Conservation (phyloP, 2,888 invertebrate species). For the Papilio gigon region DNA sequence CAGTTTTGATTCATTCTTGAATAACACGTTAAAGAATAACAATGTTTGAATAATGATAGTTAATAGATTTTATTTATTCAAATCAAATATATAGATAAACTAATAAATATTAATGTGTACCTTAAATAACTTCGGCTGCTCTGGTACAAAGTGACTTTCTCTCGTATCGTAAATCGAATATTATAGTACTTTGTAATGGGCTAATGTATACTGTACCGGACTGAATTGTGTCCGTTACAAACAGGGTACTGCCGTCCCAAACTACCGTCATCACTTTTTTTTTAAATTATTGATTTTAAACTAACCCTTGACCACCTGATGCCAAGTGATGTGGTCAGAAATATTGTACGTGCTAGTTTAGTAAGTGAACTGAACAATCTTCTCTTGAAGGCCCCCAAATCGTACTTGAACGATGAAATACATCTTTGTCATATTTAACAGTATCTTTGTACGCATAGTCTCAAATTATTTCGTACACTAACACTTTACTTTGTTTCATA, state of each 20-base stretch:
- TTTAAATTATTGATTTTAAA: no score
- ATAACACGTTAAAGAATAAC: background rate
- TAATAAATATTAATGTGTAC: conserved; percentile 11
- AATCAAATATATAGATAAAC: background rate
- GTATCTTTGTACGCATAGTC: background rate
- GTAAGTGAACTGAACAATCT: no score
- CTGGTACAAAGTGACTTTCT: conserved; percentile 37
- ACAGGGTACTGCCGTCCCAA: no score
- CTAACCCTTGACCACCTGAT: no score
- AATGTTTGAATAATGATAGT: background rate
- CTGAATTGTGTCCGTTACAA: no score
- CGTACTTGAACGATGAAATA: conserved; percentile 26
- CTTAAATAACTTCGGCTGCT: background rate
- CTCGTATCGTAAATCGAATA: conserved; percentile 35
- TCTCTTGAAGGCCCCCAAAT: no score
- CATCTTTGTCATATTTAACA: conserved; percentile 32
- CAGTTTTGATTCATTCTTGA: background rate
- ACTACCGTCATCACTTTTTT: no score
- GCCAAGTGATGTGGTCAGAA: no score
- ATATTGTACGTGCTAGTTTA: no score
- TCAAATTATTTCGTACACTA: conserved; percentile 8
- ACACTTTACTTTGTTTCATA: conserved; percentile 6
- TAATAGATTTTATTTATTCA: background rate
- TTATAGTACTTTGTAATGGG: conserved; percentile 36
- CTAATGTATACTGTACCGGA: no score